A percentile compares a stretch with the other conserved stretches of the same genome.
Conservation (phyloP, 2,797 vertebrate species). For the Coregonus suidteri region DNA sequence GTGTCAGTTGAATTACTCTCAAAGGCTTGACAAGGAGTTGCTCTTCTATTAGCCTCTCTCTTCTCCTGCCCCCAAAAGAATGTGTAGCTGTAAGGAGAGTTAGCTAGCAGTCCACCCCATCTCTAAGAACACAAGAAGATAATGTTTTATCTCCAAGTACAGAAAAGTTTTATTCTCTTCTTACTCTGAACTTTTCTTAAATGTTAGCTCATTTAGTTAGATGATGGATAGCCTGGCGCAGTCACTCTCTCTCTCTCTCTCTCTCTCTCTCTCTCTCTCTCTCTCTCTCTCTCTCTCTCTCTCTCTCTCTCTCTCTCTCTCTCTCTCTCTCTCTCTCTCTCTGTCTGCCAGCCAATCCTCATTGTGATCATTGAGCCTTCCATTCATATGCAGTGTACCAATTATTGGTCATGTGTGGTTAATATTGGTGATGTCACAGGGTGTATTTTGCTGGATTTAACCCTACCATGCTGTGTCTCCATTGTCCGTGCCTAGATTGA, state of each 20-base stretch:
- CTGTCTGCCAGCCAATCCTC: constrained; percentile 18
- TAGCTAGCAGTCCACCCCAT: constrained; percentile 29
- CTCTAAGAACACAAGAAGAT: constrained; percentile 37
- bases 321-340: neutral
- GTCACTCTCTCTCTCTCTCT: too few relatives aligned
- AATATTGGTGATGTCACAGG: constrained; percentile 41
- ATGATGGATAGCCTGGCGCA: constrained; percentile 8
- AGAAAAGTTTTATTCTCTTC: constrained; percentile 23
- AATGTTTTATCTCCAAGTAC: constrained; percentile 19
- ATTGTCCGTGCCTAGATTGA: constrained; percentile 45
- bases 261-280: constrained; percentile 10
- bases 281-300: constrained; percentile 8
- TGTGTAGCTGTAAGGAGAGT: constrained; percentile 38
- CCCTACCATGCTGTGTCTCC: constrained; percentile 35
- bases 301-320: constrained; percentile 9
- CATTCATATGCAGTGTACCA: constrained; percentile 28
- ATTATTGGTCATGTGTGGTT: constrained; percentile 34
- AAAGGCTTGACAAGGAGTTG: constrained; percentile 90
- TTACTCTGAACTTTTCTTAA: constrained; percentile 14
- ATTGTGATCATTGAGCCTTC: constrained; percentile 19
- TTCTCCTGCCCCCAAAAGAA: constrained; percentile 67
- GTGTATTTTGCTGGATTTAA: constrained; percentile 35
- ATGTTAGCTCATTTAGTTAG: constrained; percentile 24
- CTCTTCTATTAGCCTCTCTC: constrained; percentile 87
- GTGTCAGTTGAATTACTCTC: constrained; percentile 94